Base-by-base conservation (phyloP, 2,113 vertebrate species). In the Triplophysa siluroides region DNA sequence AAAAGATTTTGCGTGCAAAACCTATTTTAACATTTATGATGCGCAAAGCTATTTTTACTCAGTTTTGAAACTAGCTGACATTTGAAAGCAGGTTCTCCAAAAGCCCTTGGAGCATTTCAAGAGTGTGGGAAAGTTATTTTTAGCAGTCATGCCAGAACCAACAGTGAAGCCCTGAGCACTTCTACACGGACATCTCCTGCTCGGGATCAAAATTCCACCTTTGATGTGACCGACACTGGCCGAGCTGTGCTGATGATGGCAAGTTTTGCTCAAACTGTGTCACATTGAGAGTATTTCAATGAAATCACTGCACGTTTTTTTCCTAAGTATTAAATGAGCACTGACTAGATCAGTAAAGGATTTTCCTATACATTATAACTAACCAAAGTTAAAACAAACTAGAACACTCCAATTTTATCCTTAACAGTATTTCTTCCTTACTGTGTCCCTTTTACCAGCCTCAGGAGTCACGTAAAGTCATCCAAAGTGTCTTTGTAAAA, bases 51-150 rank as follows among this genome's bases (percentile, higher is more conserved):
- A 61, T 74, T 43, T 61, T 19, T 74, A 38, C 33, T 29, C 4
- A 0, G 45, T 54, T 18, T 54, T 6, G 41, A 75, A 75, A 47
- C 16, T 62, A 43, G 38, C 72, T 75, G 41, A 18, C 56, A 43
- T 16, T 8, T 62, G 72, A 63, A 47, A 16, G 52, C 18, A 75
- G 45, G 60, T 62, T 63, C 38, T 29, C 4, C 9, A 24, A 41
- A 75, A 75, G 56, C 38, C 56, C 72, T 45, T 60, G 33, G 81
- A 83, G 85, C 41, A 10, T 69, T 67, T 81, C 24, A 9, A 89
- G 87, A 92, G 88, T 92, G 92, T 92, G 92, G 92, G 92, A 92
- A 92, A 91, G 91, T 92, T 92, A 92, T 91, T 93, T 92, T 92
- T 93, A 92, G 91, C 89, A 88, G 78, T 83, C 86, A 88, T 89